Evolutionary conservation across 2,113 vertebrate species (phyloP), one percentile per base, ranked within the genome.

Genomic region (Microtus ochrogaster): DNA sequence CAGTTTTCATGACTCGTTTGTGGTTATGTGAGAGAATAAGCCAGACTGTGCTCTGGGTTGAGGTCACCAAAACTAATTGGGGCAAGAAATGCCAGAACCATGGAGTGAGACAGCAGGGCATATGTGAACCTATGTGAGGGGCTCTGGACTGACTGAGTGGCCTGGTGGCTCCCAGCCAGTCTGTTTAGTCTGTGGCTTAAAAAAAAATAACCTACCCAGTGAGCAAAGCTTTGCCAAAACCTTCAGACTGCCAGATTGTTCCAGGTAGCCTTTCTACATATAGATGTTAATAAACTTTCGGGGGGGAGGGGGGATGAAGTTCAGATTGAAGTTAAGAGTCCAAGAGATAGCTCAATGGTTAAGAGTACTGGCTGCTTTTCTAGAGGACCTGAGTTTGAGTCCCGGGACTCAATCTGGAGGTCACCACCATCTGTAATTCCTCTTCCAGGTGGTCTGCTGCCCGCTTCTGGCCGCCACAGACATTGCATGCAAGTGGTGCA

Each of bases 81-180:
- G 61, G 33, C 61, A n/a, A 16, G 36, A 16, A 26, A 49, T 14
- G 17, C 26, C 39, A 76, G 11, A 72, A 33, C 89, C 44, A 10
- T 7, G 33, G 7, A 21, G 28, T 2, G 68, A 65, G 39, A 9
- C 16, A 7, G 41, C 58, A 63, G 87, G 52, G 78, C 14, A 39
- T 13, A 36, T 28, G 10, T 7, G n/a, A 70, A 12, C 28, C 55
- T 33, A 9, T 0, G 0, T 13, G 5, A 12, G 78, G 17, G 52
- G 28, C 4, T 65, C 52, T 7, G 0, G 41, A 5, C 63, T 14
- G 77, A 13, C 7, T 14, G 52, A 11, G 0, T 44, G 73, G 16
- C 52, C 44, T 21, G 33, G 22, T 4, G 0, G 30, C 44, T 24
- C 44, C 14, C 58, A 33, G 58, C 30, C 28, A 73, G 1, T 44